Base-by-base conservation (phyloP, 2,888 invertebrate genomes). In the Tiliacea citrago region DNA sequence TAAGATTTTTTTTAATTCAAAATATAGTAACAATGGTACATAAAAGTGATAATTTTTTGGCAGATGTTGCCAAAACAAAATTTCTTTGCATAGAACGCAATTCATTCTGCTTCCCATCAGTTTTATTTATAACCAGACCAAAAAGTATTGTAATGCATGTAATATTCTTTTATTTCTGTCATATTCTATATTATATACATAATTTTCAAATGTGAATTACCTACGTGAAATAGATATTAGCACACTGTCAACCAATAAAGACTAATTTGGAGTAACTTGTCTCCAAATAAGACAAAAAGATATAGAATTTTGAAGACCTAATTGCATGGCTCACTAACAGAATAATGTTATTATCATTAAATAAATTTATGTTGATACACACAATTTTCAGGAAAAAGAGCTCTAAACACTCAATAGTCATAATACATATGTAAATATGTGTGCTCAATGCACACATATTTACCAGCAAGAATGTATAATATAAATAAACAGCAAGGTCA, bases 11-110 rank as follows among this genome's bases (percentile, higher is more conserved):
- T 39, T 39, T 2, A 4, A 39, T 6, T 5, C 2, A 39, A 6
- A 39, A 39, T 39, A 6, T 4, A 39, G 39, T 39, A 6, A 39
- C 4, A 4, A 39, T 39, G 0, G 6, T 5, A 39, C 47, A 29
- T 60, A 24, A 24, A 53, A 60, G 29, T 7, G 13, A 12, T 47
- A 24, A 66, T 55, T 10, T 68, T 75, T 75, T 55, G 45, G 49
- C 24, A 45, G 5, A 18, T 78, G 24, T 58, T 77, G 57, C 51
- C 76, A 58, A 77, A 78, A 77, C 18, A 8, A 39, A 47, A 53
- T 58, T 3, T 12, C 29, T 58, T 58, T 65, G 18, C 21, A 65
- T 47, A 53, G 47, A 78, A 72, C 12, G 13, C 63, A 45, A 58
- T 71, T 55, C 3, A 53, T 75, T 68, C 24, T 6, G 16, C 8